These are phyloP conservation scores for Alloscopus bannaensis DNA, from an alignment of 2,888 invertebrate genomes.

Conservation along the genomic window DNA sequence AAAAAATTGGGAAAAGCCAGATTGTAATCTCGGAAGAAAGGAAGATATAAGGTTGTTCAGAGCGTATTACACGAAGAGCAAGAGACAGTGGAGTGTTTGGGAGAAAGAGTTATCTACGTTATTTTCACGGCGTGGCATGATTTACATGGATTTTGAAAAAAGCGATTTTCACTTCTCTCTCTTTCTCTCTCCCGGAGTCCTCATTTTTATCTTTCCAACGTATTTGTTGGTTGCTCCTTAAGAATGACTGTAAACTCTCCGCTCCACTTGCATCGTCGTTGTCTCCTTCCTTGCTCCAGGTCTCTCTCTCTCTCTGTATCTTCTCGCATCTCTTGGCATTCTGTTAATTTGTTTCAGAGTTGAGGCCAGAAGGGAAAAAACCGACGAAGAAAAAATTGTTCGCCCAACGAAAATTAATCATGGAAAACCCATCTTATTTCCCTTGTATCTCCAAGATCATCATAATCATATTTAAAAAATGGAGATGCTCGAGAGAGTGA, in stretches of 20 bases:
- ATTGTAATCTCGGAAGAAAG: too few relatives aligned
- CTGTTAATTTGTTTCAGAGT: slow-evolving; percentile 66
- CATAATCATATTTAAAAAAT: slow-evolving; percentile 56
- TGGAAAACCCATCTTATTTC: slow-evolving; percentile 54
- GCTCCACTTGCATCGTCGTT: slow-evolving; percentile 13
- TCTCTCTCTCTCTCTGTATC: slow-evolving; percentile 42
- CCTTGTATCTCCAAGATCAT: slow-evolving; percentile 58
- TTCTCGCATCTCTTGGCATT: slow-evolving; percentile 49
- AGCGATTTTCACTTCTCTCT: slow-evolving; percentile 5
- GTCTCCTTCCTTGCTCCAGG: slow-evolving; percentile 16
- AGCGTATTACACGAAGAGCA: too few relatives aligned
- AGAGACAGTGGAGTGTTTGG: too few relatives aligned
- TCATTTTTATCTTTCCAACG: too few relatives aligned
- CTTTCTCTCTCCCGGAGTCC: too few relatives aligned
- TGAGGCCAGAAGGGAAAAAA: slow-evolving; percentile 49
- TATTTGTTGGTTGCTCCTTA: too few relatives aligned
- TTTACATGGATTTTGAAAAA: slow-evolving; percentile 40
- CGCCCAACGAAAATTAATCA: slow-evolving; percentile 56
- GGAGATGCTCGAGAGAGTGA: slow-evolving; percentile 27
- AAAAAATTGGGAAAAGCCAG: too few relatives aligned
- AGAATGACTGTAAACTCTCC: too few relatives aligned
- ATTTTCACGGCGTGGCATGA: slow-evolving; percentile 41
- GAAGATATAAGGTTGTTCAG: neutral
- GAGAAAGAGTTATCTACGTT: slow-evolving; percentile 29
- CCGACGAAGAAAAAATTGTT: slow-evolving; percentile 60